These are phyloP conservation scores for Enteromius mattozi DNA, from an alignment of 2,797 vertebrate species.

Conservation along the genomic window DNA sequence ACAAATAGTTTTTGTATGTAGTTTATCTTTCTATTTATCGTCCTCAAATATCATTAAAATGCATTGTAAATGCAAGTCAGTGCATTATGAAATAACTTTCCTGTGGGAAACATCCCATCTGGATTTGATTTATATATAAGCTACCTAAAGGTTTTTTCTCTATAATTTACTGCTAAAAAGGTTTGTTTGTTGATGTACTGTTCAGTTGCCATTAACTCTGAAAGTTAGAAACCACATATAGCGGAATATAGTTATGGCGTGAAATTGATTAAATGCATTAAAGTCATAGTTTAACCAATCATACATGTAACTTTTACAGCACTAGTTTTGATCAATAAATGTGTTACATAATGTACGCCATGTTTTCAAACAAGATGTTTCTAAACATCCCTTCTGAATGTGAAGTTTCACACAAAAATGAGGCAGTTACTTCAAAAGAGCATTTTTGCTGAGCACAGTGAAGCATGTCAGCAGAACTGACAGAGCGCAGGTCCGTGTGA, in stretches of 20 bases:
- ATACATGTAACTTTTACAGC: background rate
- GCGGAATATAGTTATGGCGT: background rate
- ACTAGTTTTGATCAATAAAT: background rate
- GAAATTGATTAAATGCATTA: background rate
- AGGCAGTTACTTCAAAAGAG: slow-evolving; percentile 38
- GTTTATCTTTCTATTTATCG: background rate
- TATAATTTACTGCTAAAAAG: background rate
- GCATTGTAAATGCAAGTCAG: background rate
- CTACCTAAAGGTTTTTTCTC: background rate
- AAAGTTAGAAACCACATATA: background rate
- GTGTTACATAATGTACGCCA: slow-evolving; percentile 18
- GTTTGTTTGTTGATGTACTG: background rate
- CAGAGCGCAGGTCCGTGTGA: slow-evolving; percentile 31
- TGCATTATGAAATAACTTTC: background rate
- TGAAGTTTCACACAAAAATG: background rate
- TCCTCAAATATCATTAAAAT: background rate
- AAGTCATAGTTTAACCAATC: background rate
- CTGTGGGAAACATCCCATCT: background rate
- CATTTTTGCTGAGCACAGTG: slow-evolving; percentile 37
- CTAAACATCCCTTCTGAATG: slow-evolving; percentile 1
- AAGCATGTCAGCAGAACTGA: slow-evolving; percentile 45
- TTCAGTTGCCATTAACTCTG: background rate
- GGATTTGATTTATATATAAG: background rate
- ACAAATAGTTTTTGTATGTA: background rate
- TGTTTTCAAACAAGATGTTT: background rate